Evolutionary conservation across 2,797 vertebrate genomes (phyloP), one percentile per base, ranked within the genome.

Genomic region (Octomys mimax): DNA sequence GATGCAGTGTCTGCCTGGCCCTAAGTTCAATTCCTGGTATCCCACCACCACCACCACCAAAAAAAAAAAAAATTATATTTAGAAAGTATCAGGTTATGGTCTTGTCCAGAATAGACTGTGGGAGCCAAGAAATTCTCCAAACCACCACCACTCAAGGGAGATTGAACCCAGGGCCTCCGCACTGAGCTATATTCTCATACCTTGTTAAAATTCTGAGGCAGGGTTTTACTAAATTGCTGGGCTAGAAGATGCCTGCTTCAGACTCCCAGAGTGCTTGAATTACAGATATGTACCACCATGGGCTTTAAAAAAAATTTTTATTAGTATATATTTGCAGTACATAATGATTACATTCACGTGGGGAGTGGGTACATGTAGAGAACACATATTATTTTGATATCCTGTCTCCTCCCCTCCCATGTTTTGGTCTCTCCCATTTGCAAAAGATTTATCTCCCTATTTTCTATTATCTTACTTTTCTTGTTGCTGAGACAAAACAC

Each of bases 31-130:
- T 24, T 26, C 59, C 59, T 7, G 5, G 59, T 61, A 61, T 14
- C 21, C 6, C 21, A 21, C 22, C 49, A 49, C 49, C 49, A 49
- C 59, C 59, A 24, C 54, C 11, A 54, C 13, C 16, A 54, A 13
- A 54, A 13, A 13, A 42, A 42, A 54, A 54, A 54, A 88, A 93
- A 95, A 71, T 26, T 85, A 49, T n/a, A 78, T 93, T 89, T 75
- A 87, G 49, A 68, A 94, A 24, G 9, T 79, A 78, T 62, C 49
- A 42, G 85, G 89, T 71, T 36, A 64, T 5, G 13, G 81, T 13
- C 54, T 77, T 71, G 78, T 84, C 22, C 91, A 75, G 22, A 75
- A 11, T 14, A 73, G 70, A 73, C 21, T 42, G 10, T 70, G n/a
- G 21, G 21, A 22, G 70, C 1, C 6, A 22, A 9, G 39, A 9